A percentile compares a stretch with the other conserved stretches of the same genome.
Conservation (phyloP, 2,797 vertebrate genomes). For the Syngnathus acus region DNA sequence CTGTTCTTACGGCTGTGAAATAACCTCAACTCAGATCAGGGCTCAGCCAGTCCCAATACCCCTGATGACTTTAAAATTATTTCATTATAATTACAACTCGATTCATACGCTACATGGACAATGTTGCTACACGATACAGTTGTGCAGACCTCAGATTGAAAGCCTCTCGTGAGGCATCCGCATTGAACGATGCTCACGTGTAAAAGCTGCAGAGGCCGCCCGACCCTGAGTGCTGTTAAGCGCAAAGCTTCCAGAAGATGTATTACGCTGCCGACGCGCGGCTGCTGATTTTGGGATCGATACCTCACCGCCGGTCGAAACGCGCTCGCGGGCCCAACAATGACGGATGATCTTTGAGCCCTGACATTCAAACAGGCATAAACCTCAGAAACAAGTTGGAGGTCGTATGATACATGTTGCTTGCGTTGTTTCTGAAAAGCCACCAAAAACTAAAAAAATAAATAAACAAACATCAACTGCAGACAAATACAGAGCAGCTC, state of each 20-base stretch:
- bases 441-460: not conserved
- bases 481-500: not conserved
- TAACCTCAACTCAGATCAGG: too few relatives aligned
- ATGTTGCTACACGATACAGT: not conserved
- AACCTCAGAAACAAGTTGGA: constrained; percentile 9
- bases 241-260: constrained; percentile 29
- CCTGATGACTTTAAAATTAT: too few relatives aligned
- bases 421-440: not conserved
- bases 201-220: constrained; percentile 11
- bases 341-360: constrained; percentile 50
- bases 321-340: constrained; percentile 44
- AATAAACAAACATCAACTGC: not conserved
- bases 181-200: constrained; percentile 12
- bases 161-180: constrained; percentile 14
- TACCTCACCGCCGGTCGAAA: constrained; percentile 40
- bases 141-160: constrained; percentile 11
- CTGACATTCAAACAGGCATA: constrained; percentile 20
- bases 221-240: constrained; percentile 13
- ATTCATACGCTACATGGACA: not conserved
- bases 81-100: not conserved
- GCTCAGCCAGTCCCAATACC: too few relatives aligned
- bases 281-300: constrained; percentile 55
- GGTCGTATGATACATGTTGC: not conserved
- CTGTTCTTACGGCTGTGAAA: too few relatives aligned
- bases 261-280: constrained; percentile 23